These are phyloP conservation scores for Mechanitis messenoides DNA, from an alignment of 2,888 invertebrate genomes.

Conservation along the genomic window DNA sequence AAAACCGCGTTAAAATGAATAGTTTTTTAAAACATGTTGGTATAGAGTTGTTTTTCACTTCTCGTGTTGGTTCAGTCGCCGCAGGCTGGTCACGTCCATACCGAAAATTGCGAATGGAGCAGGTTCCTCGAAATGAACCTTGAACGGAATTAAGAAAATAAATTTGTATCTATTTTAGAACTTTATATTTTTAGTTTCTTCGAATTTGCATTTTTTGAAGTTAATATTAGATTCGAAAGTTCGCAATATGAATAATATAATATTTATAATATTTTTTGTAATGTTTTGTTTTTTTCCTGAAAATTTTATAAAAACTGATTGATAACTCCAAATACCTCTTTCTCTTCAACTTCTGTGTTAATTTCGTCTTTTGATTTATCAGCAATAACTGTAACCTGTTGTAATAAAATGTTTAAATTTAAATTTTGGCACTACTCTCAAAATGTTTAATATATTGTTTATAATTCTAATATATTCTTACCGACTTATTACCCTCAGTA, in stretches of 20 bases:
- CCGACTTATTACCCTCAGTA: slow-evolving; percentile 27
- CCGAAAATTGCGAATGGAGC: slow-evolving; percentile 56
- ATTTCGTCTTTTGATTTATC: slow-evolving; percentile 15
- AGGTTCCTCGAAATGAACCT: slow-evolving; percentile 53
- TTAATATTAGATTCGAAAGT: neutral
- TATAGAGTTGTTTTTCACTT: slow-evolving; percentile 10
- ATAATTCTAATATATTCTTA: slow-evolving; percentile 10
- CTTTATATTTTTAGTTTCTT: neutral
- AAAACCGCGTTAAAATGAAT: neutral
- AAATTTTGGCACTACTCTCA: no score
- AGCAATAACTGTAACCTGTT: slow-evolving; percentile 17
- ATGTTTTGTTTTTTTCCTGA: no score
- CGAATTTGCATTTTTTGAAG: no score
- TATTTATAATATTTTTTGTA: no score
- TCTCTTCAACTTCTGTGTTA: slow-evolving; percentile 27
- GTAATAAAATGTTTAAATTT: neutral
- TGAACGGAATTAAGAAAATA: slow-evolving; percentile 3
- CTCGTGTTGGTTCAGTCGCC: slow-evolving; percentile 59
- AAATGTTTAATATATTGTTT: slow-evolving; percentile 2
- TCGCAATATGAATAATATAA: neutral
- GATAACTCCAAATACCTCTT: slow-evolving; percentile 25
- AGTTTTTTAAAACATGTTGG: neutral
- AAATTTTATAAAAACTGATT: no score
- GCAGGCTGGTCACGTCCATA: slow-evolving; percentile 60
- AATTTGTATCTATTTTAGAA: neutral